phyloP scores from a whole-genome alignment of 1,140 invertebrate genomes.

The Drosophila kurseongensis region DNA sequence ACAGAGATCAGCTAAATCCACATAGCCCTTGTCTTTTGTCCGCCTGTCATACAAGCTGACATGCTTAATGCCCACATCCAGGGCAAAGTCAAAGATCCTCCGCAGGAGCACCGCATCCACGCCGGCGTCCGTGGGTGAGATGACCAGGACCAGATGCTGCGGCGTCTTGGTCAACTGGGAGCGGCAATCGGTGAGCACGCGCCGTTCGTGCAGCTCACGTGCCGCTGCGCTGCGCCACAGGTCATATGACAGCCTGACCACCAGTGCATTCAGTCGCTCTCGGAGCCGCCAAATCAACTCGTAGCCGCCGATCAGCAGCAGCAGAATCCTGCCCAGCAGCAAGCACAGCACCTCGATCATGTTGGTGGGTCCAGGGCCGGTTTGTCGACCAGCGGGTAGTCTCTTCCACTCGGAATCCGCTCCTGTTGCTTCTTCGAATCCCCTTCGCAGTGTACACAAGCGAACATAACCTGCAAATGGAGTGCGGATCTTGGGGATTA shows the following conservation, averaged over 20 bases:
- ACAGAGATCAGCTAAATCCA: conserved; percentile 44
- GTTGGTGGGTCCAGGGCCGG: conserved; percentile 2
- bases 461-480: conserved; percentile 47
- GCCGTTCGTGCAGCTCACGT: conserved; percentile 52
- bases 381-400: conserved; percentile 1
- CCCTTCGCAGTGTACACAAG: conserved; percentile 44
- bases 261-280: conserved; percentile 58
- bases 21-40: conserved; percentile 28
- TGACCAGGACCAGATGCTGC: conserved; percentile 67
- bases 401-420: conserved; percentile 17
- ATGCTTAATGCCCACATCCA: conserved; percentile 60
- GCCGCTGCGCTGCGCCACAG: conserved; percentile 43
- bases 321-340: conserved; percentile 47
- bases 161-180: conserved; percentile 70
- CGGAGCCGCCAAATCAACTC: conserved; percentile 49
- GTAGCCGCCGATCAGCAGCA: conserved; percentile 41
- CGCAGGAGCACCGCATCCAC: conserved; percentile 51
- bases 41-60: conserved; percentile 78
- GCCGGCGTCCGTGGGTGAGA: conserved; percentile 53
- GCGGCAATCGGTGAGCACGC: conserved; percentile 47
- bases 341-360: conserved; percentile 56
- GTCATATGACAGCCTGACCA: conserved; percentile 76
- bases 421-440: conserved; percentile 52
- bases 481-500: background rate
- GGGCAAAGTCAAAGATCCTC: conserved; percentile 65